Evolutionary conservation across 2,888 invertebrate genomes (phyloP).

Genomic region (Acronicta psi): DNA sequence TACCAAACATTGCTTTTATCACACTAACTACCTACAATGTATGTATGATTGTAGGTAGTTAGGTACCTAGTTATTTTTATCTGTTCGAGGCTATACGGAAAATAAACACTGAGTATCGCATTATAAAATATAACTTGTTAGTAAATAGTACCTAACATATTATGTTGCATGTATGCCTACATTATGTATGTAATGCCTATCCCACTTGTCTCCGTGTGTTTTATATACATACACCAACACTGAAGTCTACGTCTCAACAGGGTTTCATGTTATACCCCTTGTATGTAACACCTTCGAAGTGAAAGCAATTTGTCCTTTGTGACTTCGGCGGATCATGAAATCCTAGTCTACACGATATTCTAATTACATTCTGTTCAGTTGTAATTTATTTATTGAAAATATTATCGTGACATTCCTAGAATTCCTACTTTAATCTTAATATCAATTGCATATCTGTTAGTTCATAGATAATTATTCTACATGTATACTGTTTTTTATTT

Average conservation of each 20-base stretch:
- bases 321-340: background rate
- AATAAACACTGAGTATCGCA: background rate
- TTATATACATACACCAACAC: no score
- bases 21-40: no score
- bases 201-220: no score
- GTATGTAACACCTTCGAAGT: no score
- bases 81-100: conserved; percentile 3
- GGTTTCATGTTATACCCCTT: no score
- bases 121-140: background rate
- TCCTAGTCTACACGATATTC: background rate
- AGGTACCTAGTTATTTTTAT: background rate
- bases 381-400: background rate
- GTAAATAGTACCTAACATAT: background rate
- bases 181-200: no score
- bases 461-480: background rate
- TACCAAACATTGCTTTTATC: no score
- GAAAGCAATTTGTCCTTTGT: background rate
- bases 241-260: no score
- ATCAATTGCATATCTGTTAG: background rate
- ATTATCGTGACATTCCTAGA: background rate
- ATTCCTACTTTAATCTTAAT: conserved; percentile 5
- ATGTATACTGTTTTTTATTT: no score
- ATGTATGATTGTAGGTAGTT: no score
- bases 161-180: background rate
- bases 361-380: background rate